Evolutionary conservation across 2,113 vertebrate species (phyloP).

Genomic region (Toxotes chatareus): DNA sequence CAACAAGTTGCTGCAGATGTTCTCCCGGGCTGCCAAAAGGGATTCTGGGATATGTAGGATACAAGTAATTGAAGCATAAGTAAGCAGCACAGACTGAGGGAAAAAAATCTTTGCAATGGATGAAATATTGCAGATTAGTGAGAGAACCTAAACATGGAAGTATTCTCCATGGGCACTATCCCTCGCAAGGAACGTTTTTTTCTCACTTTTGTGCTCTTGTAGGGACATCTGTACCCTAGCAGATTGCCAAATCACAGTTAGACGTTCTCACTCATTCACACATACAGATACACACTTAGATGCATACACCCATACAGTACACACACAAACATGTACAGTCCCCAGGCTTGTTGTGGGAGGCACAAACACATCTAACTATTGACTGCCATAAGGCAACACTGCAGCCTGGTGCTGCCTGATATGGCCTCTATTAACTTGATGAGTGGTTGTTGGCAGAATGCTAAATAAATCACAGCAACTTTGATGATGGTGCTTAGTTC

Average conservation of each 20-base stretch:
- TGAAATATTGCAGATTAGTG: conserved; percentile 35
- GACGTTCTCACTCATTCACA: conserved; percentile 29
- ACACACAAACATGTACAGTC: conserved; percentile 26
- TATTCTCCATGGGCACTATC: conserved; percentile 21
- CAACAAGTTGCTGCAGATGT: background rate
- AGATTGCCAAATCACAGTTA: conserved; percentile 31
- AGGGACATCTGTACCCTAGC: conserved; percentile 15
- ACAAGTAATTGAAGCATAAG: background rate
- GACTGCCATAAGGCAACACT: conserved; percentile 58
- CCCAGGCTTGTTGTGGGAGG: conserved; percentile 39
- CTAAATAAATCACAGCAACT: conserved; percentile 60
- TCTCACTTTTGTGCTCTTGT: conserved; percentile 33
- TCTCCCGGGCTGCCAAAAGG: background rate
- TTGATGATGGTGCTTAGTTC: conserved; percentile 19
- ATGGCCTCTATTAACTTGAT: conserved; percentile 77
- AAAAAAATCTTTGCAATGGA: background rate
- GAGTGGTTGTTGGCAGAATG: conserved; percentile 58
- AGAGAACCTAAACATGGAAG: conserved; percentile 16
- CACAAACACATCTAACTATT: conserved; percentile 44
- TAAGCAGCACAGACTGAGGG: background rate
- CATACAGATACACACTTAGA: conserved; percentile 26
- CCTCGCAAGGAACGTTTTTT: conserved; percentile 9
- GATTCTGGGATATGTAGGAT: conserved; percentile 13
- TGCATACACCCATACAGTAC: conserved; percentile 2
- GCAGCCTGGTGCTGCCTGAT: conserved; percentile 54